These are phyloP conservation scores for Dendropsophus ebraccatus DNA, from an alignment of 2,113 vertebrate species.

Conservation along the genomic window DNA sequence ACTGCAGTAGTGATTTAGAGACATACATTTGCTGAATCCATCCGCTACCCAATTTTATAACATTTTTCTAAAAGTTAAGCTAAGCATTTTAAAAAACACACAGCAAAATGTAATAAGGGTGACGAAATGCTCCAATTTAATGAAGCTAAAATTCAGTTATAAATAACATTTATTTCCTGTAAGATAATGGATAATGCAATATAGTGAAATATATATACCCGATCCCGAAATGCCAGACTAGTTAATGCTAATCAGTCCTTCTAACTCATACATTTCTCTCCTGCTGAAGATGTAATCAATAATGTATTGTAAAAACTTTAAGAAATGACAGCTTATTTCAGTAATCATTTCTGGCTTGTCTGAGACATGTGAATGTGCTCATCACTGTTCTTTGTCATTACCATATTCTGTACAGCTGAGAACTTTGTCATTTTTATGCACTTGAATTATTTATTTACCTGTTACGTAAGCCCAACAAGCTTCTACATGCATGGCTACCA, in stretches of 20 bases:
- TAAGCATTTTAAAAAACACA: background rate
- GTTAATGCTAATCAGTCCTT: conserved; percentile 27
- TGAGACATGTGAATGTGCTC: conserved; percentile 35
- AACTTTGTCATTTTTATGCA: conserved; percentile 37
- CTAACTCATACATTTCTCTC: conserved; percentile 38
- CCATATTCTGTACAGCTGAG: conserved; percentile 13
- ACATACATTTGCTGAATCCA: background rate
- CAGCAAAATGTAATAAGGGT: background rate
- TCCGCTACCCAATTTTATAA: background rate
- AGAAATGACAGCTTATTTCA: conserved; percentile 47
- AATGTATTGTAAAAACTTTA: conserved; percentile 42
- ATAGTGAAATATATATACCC: background rate
- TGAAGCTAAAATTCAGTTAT: background rate
- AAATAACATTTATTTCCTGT: background rate
- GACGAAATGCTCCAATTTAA: background rate
- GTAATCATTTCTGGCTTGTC: conserved; percentile 32
- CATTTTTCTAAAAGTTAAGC: background rate
- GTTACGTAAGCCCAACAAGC: conserved; percentile 18
- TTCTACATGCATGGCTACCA: conserved; percentile 23
- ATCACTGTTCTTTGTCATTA: conserved; percentile 44
- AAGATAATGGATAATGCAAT: background rate
- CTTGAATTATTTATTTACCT: conserved; percentile 28
- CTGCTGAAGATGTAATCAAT: conserved; percentile 40
- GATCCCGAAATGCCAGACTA: conserved; percentile 4
- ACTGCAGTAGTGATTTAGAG: background rate